These are phyloP conservation scores for Eunapius fragilis DNA, from an alignment of 37 sponge, comb jelly and placozoan species.

Conservation along the genomic window DNA sequence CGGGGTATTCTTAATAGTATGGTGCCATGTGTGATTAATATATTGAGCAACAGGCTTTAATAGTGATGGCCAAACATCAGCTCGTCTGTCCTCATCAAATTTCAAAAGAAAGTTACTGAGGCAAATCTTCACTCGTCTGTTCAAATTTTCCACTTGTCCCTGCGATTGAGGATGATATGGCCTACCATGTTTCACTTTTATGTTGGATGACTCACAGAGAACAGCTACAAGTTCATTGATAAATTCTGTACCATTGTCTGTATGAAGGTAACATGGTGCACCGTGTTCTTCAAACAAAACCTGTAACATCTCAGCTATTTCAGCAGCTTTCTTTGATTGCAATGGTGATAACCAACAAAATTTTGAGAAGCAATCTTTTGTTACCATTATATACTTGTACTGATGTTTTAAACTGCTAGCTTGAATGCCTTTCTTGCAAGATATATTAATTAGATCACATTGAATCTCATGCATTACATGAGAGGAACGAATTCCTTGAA, in stretches of 20 bases:
- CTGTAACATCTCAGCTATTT: background rate
- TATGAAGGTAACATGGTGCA: constrained; percentile 8
- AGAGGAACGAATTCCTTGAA: constrained; percentile 6
- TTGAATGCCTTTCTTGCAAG: background rate
- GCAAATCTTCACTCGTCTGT: constrained; percentile 21
- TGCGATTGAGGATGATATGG: constrained; percentile 36
- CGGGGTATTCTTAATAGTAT: constrained; percentile 8
- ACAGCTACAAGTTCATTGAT: background rate
- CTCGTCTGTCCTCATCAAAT: background rate
- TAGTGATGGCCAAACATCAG: constrained; percentile 17
- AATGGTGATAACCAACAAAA: constrained; percentile 26
- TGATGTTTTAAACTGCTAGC: background rate
- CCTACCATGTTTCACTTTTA: constrained; percentile 17
- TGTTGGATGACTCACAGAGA: background rate
- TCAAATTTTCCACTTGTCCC: constrained; percentile 32
- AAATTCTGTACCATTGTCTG: constrained; percentile 33
- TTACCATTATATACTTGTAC: constrained; percentile 1
- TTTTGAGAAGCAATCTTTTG: constrained; percentile 14
- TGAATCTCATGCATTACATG: constrained; percentile 22
- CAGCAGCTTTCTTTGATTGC: constrained; percentile 11
- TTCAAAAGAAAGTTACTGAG: constrained; percentile 9
- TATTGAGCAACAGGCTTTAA: background rate
- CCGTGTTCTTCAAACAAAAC: constrained; percentile 11
- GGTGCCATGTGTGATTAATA: background rate
- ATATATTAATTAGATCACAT: constrained; percentile 14